Evolutionary conservation across 2,113 vertebrate species (phyloP), one percentile per base, ranked within the genome.

Genomic region (Paramormyrops kingsleyae): DNA sequence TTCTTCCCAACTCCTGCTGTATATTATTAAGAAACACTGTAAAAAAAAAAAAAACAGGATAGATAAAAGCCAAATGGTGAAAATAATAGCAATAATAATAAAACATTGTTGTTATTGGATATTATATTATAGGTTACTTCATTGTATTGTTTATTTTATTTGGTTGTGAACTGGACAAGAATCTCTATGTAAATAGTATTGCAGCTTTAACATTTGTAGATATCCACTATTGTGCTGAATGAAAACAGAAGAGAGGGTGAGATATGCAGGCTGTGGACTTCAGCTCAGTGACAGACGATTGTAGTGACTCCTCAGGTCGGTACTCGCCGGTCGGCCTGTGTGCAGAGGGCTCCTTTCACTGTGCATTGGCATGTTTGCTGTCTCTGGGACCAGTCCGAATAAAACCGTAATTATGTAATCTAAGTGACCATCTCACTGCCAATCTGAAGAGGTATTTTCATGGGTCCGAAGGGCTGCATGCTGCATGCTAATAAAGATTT

Each of bases 51-150:
- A 42, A 47, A 46, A 44, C 19, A 47, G 44, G 44, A 47, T 87
- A 53, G n/a, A 84, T 47, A 56, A 53, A 87, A 87, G 47, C 35
- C 85, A 53, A 53, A 53, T 47, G 50, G 85, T 87, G 49, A 87
- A 87, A 87, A 49, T 56, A 53, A 87, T 35, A 50, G 50, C 85
- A 87, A 87, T 87, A 53, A 56, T 53, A 53, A 53, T 84, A 47
- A 13, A 47, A 47, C 44, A 56, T 31, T 52, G 50, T 87, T 53
- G 49, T 53, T 87, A 87, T 53, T 87, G 85, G 46, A 35, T 87
- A 49, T 87, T 87, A 87, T 27, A 87, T 53, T 31, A 19, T 87
- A 9, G 74, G 35, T 39, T 84, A 46, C 46, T 46, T 84, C 44
- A 21, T 84, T 84, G 83, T 21, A 46, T 84, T 4, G 46, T 84